These are phyloP conservation scores for Spea hammondii DNA, from an alignment of 2,797 vertebrate species.

Conservation along the genomic window DNA sequence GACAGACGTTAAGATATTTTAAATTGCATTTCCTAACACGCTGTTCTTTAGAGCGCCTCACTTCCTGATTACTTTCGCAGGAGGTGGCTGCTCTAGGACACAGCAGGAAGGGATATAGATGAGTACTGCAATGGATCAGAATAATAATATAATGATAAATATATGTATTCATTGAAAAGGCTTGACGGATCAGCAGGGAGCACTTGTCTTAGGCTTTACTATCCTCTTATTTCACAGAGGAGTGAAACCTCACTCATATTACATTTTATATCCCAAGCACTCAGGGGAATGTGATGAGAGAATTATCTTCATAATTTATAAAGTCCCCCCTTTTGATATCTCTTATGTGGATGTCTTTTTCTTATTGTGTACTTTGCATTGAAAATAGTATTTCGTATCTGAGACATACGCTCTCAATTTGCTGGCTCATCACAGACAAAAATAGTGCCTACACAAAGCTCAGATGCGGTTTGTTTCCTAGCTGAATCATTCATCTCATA, in stretches of 20 bases:
- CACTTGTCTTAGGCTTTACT: neutral
- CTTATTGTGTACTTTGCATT: too few relatives aligned
- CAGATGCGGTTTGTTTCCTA: neutral
- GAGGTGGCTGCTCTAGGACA: neutral
- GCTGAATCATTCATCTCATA: neutral
- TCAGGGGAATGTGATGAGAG: neutral
- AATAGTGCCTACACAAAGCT: too few relatives aligned
- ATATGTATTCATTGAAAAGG: neutral
- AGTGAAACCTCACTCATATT: neutral
- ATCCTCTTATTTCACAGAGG: neutral
- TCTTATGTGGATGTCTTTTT: too few relatives aligned
- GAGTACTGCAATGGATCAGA: neutral
- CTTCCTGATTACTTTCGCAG: conserved; percentile 3
- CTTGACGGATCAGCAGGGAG: neutral
- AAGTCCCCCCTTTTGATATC: too few relatives aligned
- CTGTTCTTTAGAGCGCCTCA: neutral
- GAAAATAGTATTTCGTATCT: too few relatives aligned
- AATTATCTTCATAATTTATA: too few relatives aligned
- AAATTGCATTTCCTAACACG: neutral
- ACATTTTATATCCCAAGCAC: neutral
- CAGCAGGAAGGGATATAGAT: conserved; percentile 5
- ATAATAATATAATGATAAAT: neutral
- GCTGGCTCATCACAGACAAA: too few relatives aligned
- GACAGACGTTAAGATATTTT: neutral
- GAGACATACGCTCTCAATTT: too few relatives aligned